Evolutionary conservation across 2,113 vertebrate species (phyloP), one percentile per base, ranked within the genome.

Genomic region (Caloenas nicobarica): DNA sequence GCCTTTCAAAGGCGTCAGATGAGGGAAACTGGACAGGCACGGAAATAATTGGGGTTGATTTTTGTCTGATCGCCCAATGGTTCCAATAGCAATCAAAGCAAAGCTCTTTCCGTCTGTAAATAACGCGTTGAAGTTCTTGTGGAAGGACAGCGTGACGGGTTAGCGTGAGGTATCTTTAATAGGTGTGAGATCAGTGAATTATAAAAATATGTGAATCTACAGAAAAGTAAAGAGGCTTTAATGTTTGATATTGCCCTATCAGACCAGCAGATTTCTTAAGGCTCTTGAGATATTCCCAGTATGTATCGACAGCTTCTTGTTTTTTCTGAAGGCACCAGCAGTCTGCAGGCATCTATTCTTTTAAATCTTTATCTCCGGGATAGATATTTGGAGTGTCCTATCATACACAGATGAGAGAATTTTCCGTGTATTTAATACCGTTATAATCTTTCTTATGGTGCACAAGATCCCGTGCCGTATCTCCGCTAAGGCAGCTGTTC

Each of bases 61-160:
- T 91, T 88, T 89, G 57, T 72, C 78, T 78, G 74, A 72, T 93
- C 88, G 69, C 26, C 81, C 68, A 64, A 7, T 11, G 15, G 68
- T 28, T 96, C 79, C 86, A 71, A 70, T 25, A 86, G 77, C 74
- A 90, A 95, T 65, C 77, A 86, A 95, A 95, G 94, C 89, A 81
- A 90, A 81, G 64, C 80, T 73, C 46, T 69, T 53, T 44, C 53
- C 46, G 58, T 24, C 72, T 78, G 65, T 50, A 95, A 96, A 96
- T 68, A 96, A 94, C 10, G 23, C 77, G 69, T 22, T 16, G n/a
- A 68, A 72, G 61, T 88, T 93, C 64, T 87, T 78, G 36, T 54
- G 66, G 87, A 65, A 91, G 93, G 86, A 48, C 8, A 93, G 80
- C 84, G 38, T 2, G n/a, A 91, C 89, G 94, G 77, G 89, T 93